A percentile compares a stretch with the other conserved stretches of the same genome.
phyloP scores from a whole-genome alignment of 2,113 vertebrate genomes.

The Mormyrus lacerda region DNA sequence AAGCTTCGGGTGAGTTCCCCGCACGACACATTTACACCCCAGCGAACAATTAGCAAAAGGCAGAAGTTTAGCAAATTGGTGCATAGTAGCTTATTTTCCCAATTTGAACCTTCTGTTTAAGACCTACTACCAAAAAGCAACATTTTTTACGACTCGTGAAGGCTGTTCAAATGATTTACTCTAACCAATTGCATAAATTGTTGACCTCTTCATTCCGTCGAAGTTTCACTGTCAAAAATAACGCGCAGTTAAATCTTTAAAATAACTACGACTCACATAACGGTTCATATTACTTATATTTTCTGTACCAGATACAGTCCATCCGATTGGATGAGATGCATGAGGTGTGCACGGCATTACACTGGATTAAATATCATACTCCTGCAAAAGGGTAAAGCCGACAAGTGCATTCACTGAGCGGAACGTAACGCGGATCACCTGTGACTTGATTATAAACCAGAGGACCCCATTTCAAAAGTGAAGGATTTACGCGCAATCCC shows the following conservation, averaged over 20 bases:
- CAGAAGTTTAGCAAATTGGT: slow-evolving; percentile 14
- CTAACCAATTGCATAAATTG: not conserved
- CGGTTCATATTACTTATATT: not conserved
- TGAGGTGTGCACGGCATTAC: not conserved
- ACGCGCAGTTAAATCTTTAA: not conserved
- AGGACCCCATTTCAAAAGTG: slow-evolving; percentile 8
- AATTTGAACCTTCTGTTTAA: slow-evolving; percentile 1
- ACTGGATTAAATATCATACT: slow-evolving; percentile 1
- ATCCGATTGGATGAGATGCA: not conserved
- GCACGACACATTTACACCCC: slow-evolving; percentile 13
- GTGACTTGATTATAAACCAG: slow-evolving; percentile 15
- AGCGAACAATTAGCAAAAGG: slow-evolving; percentile 7
- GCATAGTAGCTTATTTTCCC: not conserved
- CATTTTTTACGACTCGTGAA: not conserved
- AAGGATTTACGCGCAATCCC: slow-evolving; percentile 27
- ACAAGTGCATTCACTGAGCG: not conserved
- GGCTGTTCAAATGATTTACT: not conserved
- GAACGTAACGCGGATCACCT: slow-evolving; percentile 16
- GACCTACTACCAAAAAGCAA: not conserved
- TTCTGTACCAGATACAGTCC: not conserved
- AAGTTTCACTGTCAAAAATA: not conserved
- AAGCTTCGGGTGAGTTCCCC: not conserved
- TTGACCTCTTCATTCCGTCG: not conserved
- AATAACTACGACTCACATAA: not conserved
- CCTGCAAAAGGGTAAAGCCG: not conserved